Base-by-base conservation (phyloP, 2,888 invertebrate species). In the Oxycera nigricornis region DNA sequence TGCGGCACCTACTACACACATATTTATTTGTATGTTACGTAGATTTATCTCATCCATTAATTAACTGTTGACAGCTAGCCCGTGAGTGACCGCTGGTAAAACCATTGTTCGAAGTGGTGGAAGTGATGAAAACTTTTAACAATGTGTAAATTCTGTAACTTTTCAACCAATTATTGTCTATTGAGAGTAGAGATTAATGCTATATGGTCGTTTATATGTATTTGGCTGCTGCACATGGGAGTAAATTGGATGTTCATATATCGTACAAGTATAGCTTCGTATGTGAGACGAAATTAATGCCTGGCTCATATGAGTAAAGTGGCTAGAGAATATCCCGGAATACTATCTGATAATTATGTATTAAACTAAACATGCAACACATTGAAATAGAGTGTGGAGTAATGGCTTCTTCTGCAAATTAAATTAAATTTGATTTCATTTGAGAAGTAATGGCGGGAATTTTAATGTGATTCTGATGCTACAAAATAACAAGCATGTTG, bases 101-200 rank as follows among this genome's bases (percentile, higher is more conserved):
- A 24, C 31, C 35, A 41, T 26, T 67, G 7, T 67, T 39, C 17
- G 52, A 55, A 11, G 22, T 55, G 59, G 24, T 57, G 39, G 41
- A 67, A 46, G 67, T 46, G 46, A 46, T 46, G 46, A 61, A 73
- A 72, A 61, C 52, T 70, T 24, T 46, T 46, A 59, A 59, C 28
- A 61, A 61, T 24, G 30, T 41, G 22, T 14, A 73, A 73, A 72
- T 57, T 31, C 41, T 31, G 52, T 52, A 73, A 73, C 72, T 73
- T 72, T 73, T 61, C 72, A 73, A 35, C 72, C 72, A 73, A 73
- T 73, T 73, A 73, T 55, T 28, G 61, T 73, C 72, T 39, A 73
- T 67, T 67, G 22, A 62, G 35, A 39, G 11, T 62, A 14, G 20
- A 52, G 17, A 14, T 52, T 52, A 11, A 35, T 11, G 6, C 11